Evolutionary conservation across 2,113 vertebrate genomes (phyloP).

Genomic region (Drymodes brunneopygia): DNA sequence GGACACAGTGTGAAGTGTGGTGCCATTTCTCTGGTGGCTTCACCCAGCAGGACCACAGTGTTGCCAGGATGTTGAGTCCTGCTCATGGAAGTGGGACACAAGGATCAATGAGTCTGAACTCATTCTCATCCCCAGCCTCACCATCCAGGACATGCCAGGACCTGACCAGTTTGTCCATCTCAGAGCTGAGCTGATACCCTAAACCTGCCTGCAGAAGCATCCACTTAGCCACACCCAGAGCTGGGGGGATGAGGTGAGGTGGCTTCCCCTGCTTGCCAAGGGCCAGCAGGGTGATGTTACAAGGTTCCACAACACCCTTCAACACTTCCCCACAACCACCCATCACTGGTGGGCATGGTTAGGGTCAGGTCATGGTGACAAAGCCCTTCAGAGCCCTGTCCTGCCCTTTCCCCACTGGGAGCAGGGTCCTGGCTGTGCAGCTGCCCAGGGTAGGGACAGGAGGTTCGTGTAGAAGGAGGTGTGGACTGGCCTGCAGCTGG

Average conservation of each 20-base stretch:
- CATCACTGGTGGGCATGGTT: not conserved
- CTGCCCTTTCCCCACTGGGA: not conserved
- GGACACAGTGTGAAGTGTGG: not conserved
- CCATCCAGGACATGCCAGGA: not conserved
- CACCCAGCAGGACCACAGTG: not conserved
- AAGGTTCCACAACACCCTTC: not conserved
- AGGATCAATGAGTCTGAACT: not conserved
- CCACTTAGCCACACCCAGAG: not conserved
- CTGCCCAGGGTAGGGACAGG: not conserved
- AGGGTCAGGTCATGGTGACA: not conserved
- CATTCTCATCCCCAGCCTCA: not conserved
- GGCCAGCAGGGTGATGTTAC: not conserved
- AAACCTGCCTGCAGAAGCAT: not conserved
- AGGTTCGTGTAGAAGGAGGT: not conserved
- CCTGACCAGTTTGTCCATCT: not conserved
- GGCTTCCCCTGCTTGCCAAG: not conserved
- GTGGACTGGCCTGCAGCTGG: not conserved
- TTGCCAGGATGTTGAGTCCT: not conserved
- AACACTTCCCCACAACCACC: not conserved
- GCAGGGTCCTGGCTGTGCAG: not conserved
- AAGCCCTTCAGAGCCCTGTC: not conserved
- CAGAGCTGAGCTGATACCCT: not conserved
- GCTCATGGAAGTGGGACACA: not conserved
- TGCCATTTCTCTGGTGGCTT: not conserved
- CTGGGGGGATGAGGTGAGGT: not conserved